Conservation (phyloP, 2,888 invertebrate species). For the Ischnura elegans region DNA sequence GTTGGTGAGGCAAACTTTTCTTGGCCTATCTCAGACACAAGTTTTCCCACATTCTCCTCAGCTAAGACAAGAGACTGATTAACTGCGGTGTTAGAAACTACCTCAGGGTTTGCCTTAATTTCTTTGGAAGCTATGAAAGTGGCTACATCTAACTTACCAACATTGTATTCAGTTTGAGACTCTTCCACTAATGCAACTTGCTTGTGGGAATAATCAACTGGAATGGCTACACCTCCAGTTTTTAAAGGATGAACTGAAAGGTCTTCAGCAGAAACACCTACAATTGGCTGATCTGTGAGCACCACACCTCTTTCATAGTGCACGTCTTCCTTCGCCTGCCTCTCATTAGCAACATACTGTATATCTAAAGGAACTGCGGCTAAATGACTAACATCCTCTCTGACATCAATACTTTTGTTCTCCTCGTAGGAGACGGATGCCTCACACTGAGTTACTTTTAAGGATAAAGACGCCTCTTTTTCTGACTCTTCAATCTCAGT, state of each 20-base stretch:
- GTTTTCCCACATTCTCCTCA: slow-evolving; percentile 31
- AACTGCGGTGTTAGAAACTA: slow-evolving; percentile 44
- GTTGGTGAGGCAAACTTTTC: slow-evolving; percentile 47
- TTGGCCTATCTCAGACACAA: not conserved
- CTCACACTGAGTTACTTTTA: not conserved
- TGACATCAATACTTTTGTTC: slow-evolving; percentile 69
- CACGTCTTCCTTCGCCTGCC: slow-evolving; percentile 68
- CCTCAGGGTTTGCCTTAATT: slow-evolving; percentile 40
- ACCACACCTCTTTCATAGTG: slow-evolving; percentile 67
- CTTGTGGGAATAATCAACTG: slow-evolving; percentile 50
- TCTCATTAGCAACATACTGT: slow-evolving; percentile 65
- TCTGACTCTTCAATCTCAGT: slow-evolving; percentile 76
- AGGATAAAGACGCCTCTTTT: slow-evolving; percentile 72
- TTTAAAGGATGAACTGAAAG: slow-evolving; percentile 20
- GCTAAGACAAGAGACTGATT: slow-evolving; percentile 4
- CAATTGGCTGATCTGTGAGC: slow-evolving; percentile 68
- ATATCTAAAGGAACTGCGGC: slow-evolving; percentile 63
- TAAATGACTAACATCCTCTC: slow-evolving; percentile 70
- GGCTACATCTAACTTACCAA: slow-evolving; percentile 11
- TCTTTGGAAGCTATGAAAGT: slow-evolving; percentile 8
- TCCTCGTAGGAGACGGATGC: slow-evolving; percentile 68
- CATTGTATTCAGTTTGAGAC: slow-evolving; percentile 11
- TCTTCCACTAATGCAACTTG: slow-evolving; percentile 45
- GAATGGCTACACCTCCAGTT: not conserved
- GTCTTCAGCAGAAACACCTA: slow-evolving; percentile 67